Base-by-base conservation (phyloP, 1,140 invertebrate genomes). In the Drosophila orosa region DNA sequence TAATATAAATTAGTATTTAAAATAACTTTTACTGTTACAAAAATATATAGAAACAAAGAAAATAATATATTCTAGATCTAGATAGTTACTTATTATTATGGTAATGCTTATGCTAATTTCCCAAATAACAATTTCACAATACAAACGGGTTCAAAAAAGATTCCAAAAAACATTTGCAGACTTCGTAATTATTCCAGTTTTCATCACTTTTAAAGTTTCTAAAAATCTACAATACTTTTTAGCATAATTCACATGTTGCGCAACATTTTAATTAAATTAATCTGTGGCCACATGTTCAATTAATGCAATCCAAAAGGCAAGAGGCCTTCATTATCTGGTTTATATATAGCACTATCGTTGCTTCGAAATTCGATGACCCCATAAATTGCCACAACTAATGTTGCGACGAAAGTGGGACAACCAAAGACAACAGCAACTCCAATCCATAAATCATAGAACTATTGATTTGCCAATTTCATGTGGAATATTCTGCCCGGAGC, bases 211-310 rank as follows among this genome's bases (percentile, higher is more conserved):
- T 19, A 7, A 31, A 22, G 33, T 40, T 54, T 5, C 24, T 27
- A 0, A 10, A 22, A 57, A 47, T 60, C 25, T 27, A 25, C 8
- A 24, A 33, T 24, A 24, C 5, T 12, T 56, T 40, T 40, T 56
- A 62, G 33, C 24, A 39, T 39, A 62, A 29, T 56, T 61, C 24
- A 61, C 33, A 44, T 44, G 56, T 35, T 45, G n/a, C 4, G 2
- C 19, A n/a, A 15, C 27, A 35, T 9, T 17, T 33, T 61, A 45
- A 65, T 65, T 47, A 27, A 57, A 71, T 47, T 42, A 57, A 25
- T 56, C 22, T 68, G 31, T 67, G 52, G 45, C 37, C 69, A 72
- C 67, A 72, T 73, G 31, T 52, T 52, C 55, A 72, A 61, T 73
- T 72, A 54, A 61, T 15, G 22, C 44, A 42, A 39, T 60, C 37